These are phyloP conservation scores for Trachelipus rathkii DNA, from an alignment of 1,140 invertebrate genomes.

Conservation along the genomic window DNA sequence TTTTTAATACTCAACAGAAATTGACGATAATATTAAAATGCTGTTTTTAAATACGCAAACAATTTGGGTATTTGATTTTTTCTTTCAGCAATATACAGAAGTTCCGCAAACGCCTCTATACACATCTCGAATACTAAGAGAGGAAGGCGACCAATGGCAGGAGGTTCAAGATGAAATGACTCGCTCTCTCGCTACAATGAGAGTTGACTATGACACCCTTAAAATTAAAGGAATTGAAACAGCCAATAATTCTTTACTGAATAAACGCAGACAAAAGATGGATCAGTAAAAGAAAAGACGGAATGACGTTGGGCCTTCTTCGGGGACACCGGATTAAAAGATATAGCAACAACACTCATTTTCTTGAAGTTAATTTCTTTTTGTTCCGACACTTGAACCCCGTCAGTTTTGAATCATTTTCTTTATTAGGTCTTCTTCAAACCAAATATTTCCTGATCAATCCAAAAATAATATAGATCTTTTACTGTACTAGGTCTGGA, in stretches of 20 bases:
- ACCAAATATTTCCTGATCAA: no score
- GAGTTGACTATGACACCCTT: slow-evolving; percentile 67
- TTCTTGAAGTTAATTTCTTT: no score
- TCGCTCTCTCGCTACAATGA: slow-evolving; percentile 90
- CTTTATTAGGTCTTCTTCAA: no score
- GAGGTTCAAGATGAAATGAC: slow-evolving; percentile 99
- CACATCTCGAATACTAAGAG: slow-evolving; percentile 77
- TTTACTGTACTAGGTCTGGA: no score
- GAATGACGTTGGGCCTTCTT: no score
- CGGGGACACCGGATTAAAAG: no score
- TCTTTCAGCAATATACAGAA: slow-evolving; percentile 69
- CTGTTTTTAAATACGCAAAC: background rate
- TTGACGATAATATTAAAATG: no score
- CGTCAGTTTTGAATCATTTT: no score
- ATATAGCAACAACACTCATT: no score
- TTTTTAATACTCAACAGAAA: no score
- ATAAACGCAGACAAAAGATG: slow-evolving; percentile 63
- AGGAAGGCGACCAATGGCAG: slow-evolving; percentile 87
- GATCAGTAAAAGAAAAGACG: background rate
- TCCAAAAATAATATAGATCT: no score
- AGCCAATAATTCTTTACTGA: slow-evolving; percentile 84
- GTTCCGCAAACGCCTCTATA: slow-evolving; percentile 91
- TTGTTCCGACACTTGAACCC: no score
- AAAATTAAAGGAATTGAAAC: slow-evolving; percentile 84
- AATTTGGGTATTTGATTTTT: background rate